Base-by-base conservation (phyloP, 2,797 vertebrate genomes). In the Pseudomugil tenellus region DNA sequence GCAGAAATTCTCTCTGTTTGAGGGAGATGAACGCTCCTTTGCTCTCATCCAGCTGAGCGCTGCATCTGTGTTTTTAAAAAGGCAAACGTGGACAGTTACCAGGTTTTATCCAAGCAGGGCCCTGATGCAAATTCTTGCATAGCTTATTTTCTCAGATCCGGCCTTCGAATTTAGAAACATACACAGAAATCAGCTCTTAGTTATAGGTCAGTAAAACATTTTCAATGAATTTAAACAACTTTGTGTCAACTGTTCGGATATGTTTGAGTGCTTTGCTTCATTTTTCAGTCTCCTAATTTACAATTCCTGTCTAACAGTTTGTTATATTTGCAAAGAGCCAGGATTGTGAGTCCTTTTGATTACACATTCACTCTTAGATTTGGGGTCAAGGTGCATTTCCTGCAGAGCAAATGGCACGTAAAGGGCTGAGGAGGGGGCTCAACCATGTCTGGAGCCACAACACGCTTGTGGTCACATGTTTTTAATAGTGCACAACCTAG, bases 301-400 rank as follows among this genome's bases (percentile, higher is more conserved):
- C 10, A 23, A 21, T 75, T 58, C 29, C 8, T 48, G 5, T 67
- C 37, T 52, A 48, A 17, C 66, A 43, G 9, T 52, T 62, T 7
- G 31, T 29, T 39, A 51, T 34, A 51, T 67, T 65, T 70, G 62
- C 13, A 49, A 25, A 76, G 60, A 67, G 39, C 43, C 66, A 57
- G 52, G 65, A 68, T 32, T 21, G 25, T 11, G 53, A 67, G 48
- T 7, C 59, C 46, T 73, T 73, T 77, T 67, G 76, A 83, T 78
- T 83, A 70, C 78, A 58, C 75, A 65, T 79, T 59, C 79, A 79
- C 26, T 74, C 48, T 76, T 83, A 81, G 77, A 86, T 76, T 77
- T 70, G 59, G 68, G 91, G 81, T 91, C 88, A 89, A 75, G 56
- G 85, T 84, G 80, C 84, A 89, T 81, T 91, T 91, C 88, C 88